Conservation (phyloP, 2,113 vertebrate species). For the Phalacrocorax brasilianus region DNA sequence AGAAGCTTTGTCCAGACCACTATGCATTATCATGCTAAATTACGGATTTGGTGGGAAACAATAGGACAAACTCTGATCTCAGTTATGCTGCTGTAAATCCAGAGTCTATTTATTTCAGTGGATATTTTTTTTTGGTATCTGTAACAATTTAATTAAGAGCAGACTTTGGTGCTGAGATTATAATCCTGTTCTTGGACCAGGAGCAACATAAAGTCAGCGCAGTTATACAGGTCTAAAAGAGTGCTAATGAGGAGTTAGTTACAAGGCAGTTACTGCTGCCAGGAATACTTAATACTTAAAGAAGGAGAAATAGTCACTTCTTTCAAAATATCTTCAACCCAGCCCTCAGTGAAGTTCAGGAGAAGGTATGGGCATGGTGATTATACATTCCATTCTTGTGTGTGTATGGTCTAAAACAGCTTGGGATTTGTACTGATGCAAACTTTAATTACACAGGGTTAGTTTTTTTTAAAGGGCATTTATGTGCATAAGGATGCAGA, state of each 20-base stretch:
- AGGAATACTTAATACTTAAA: constrained; percentile 16
- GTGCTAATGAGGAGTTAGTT: constrained; percentile 41
- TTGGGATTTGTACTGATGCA: constrained; percentile 11
- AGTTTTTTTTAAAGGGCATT: background rate
- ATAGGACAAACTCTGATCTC: background rate
- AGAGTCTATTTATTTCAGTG: background rate
- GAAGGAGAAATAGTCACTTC: background rate
- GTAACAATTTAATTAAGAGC: constrained; percentile 13
- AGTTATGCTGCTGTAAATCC: background rate
- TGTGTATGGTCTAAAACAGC: background rate
- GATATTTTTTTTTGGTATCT: background rate
- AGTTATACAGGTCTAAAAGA: constrained; percentile 3
- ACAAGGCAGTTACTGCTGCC: constrained; percentile 14
- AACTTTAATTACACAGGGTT: background rate
- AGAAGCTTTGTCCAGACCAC: background rate
- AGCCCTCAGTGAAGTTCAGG: background rate
- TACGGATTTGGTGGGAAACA: constrained; percentile 14
- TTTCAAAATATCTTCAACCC: constrained; percentile 16
- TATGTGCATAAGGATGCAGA: background rate
- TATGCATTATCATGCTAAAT: background rate
- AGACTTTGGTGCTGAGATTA: background rate
- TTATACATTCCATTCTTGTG: constrained; percentile 22
- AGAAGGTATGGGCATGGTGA: background rate
- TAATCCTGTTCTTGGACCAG: constrained; percentile 48
- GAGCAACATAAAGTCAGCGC: constrained; percentile 4